Evolutionary conservation across 2,797 vertebrate genomes (phyloP).

Genomic region (Lindbergichthys nudifrons): DNA sequence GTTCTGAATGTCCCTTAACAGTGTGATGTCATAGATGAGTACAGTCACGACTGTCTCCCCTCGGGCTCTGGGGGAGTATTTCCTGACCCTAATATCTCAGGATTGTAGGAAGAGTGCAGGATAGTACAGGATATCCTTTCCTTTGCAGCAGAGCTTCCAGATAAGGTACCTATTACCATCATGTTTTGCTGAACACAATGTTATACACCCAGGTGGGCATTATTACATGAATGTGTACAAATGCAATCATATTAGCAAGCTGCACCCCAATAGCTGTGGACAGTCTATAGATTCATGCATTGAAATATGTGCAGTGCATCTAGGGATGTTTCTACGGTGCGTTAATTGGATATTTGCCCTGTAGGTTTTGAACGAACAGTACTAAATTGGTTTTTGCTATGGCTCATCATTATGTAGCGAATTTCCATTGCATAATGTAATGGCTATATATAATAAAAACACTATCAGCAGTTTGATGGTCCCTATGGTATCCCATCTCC

Average conservation of each 20-base stretch:
- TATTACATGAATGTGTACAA: not conserved
- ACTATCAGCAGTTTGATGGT: no score
- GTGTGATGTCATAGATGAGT: constrained; percentile 24
- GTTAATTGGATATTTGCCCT: not conserved
- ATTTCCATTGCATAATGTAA: no score
- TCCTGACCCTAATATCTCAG: constrained; percentile 32
- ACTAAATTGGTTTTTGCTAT: not conserved
- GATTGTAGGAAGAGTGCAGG: constrained; percentile 6
- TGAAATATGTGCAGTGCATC: not conserved
- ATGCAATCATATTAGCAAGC: constrained; percentile 13
- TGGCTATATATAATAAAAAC: no score
- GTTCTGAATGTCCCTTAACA: constrained; percentile 12
- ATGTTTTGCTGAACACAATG: not conserved
- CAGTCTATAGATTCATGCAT: not conserved
- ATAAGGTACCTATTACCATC: not conserved
- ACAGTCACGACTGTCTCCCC: constrained; percentile 22
- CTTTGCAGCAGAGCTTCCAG: not conserved
- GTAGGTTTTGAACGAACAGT: not conserved
- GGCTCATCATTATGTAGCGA: no score
- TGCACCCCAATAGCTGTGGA: constrained; percentile 5
- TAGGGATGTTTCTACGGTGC: not conserved
- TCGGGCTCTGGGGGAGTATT: constrained; percentile 21
- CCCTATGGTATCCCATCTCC: no score
- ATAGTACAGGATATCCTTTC: not conserved
- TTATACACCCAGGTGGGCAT: constrained; percentile 12